Evolutionary conservation across 64 coral and sea anemone genomes (phyloP).

Genomic region (Dendronephthya gigantea): DNA sequence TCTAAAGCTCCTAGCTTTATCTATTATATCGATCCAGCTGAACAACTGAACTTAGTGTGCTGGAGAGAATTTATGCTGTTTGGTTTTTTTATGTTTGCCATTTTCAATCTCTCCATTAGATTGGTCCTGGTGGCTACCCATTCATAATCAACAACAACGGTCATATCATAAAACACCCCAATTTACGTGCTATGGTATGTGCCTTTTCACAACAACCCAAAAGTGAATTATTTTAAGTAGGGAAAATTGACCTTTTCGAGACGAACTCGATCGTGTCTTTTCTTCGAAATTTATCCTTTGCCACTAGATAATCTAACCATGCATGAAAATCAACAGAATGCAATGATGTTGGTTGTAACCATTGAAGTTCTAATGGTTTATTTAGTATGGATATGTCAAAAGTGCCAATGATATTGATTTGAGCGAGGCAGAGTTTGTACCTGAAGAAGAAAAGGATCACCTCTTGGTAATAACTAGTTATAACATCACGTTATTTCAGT

Average conservation of each 20-base stretch:
- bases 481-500: not conserved
- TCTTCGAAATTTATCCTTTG: no score
- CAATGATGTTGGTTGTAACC: not conserved
- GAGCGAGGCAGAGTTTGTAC: not conserved
- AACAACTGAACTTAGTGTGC: no score
- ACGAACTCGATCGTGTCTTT: no score
- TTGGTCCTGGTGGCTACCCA: not conserved
- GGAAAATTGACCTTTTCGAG: no score
- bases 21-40: no score
- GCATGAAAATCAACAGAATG: not conserved
- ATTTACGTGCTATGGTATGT: conserved; percentile 5
- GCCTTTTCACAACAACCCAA: not conserved
- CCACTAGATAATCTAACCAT: no score
- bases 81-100: not conserved
- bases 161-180: not conserved
- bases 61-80: no score
- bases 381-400: not conserved
- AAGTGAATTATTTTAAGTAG: not conserved
- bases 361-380: not conserved
- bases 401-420: not conserved
- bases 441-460: not conserved
- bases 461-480: not conserved
- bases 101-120: not conserved
- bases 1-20: no score
- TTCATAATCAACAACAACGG: conserved; percentile 9